Evolutionary conservation across 1,140 invertebrate species (phyloP).

Genomic region (Centruroides vittatus): DNA sequence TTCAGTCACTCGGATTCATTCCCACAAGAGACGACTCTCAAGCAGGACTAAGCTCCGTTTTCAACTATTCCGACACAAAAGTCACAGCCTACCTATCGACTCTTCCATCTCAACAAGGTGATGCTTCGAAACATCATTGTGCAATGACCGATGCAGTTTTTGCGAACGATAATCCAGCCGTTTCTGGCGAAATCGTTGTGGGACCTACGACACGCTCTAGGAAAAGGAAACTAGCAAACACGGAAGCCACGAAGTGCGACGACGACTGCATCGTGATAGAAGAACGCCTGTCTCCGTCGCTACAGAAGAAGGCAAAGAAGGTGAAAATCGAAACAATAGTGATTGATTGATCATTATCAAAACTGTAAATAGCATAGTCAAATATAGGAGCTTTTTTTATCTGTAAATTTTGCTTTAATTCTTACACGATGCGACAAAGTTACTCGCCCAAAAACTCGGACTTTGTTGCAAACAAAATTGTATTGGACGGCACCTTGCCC

Average conservation of each 20-base stretch:
- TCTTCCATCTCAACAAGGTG: too few species aligned
- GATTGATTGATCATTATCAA: slow-evolving; percentile 1
- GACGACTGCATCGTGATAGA: slow-evolving; percentile 12
- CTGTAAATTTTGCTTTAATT: too few species aligned
- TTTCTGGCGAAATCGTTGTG: not conserved
- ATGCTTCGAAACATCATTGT: too few species aligned
- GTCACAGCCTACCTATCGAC: slow-evolving; percentile 16
- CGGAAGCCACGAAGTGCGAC: not conserved
- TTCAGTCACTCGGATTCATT: not conserved
- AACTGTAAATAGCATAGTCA: not conserved
- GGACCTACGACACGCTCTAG: slow-evolving; percentile 7
- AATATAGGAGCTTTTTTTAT: too few species aligned
- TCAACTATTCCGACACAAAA: slow-evolving; percentile 15
- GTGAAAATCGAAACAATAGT: slow-evolving; percentile 3
- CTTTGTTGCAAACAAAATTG: too few species aligned
- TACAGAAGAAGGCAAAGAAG: not conserved
- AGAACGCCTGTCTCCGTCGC: not conserved
- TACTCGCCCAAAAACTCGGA: too few species aligned
- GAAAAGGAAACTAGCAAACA: slow-evolving; percentile 5
- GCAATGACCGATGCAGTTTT: too few species aligned
- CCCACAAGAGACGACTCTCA: not conserved
- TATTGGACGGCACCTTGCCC: too few species aligned
- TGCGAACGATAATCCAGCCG: not conserved
- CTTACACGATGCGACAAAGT: too few species aligned
- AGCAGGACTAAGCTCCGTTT: slow-evolving; percentile 6